Evolutionary conservation across 1,140 invertebrate species (phyloP), one percentile per base, ranked within the genome.

Genomic region (Stratiolaelaps scimitus): DNA sequence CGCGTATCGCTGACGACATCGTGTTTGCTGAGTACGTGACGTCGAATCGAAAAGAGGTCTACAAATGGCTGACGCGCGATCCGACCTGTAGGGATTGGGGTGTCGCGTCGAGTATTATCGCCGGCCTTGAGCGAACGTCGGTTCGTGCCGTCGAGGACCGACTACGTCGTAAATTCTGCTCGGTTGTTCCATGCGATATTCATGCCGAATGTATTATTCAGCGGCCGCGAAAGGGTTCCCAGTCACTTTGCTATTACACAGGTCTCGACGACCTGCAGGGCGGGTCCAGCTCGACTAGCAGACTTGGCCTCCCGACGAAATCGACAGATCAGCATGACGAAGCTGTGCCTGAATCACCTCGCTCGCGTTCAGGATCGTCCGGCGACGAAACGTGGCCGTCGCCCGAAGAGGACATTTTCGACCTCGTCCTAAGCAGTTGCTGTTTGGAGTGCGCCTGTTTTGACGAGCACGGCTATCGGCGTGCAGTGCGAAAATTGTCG

Each of bases 151-250:
- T 60, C 2, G 47, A 48, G 47, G 47, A 48, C 7, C 17, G 53
- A 60, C 53, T 20, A 1, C 53, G 53, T 4, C 26, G 34, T 6
- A 60, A 60, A 34, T 26, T 23, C 26, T 60, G 53, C 53, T 60
- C 53, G 15, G 53, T 60, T 15, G 15, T 60, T 17, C 53, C 53
- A 23, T 60, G 53, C 53, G 53, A 60, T 34, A 60, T 60, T 60
- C 53, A 60, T 26, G 53, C 53, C 15, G 17, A 20, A 23, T 29
- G 15, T 34, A 60, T 60, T 20, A 60, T 60, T 29, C 53, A 60
- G 20, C 17, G 53, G 4, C 13, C 53, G 26, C 26, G 53, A 23
- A 60, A 26, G 20, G 53, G 47, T 23, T 48, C 47, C 4, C 47
- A 48, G 47, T 23, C 19, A 19, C 53, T 60, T 6, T 26, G 23